Evolutionary conservation across 2,797 vertebrate species (phyloP).

Genomic region (Oryzias dopingdopingensis): DNA sequence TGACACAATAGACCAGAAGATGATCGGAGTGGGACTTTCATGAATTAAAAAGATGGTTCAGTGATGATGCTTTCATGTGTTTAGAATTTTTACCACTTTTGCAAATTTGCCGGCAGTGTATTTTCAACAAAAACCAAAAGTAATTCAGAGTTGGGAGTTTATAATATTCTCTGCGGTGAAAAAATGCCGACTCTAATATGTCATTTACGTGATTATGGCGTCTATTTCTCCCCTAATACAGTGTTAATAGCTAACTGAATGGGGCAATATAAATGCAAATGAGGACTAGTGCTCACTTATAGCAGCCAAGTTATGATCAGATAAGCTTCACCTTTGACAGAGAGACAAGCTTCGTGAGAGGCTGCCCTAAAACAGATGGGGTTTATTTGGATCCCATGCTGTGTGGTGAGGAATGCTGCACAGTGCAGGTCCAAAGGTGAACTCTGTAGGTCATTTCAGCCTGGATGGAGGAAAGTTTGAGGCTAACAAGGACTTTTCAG

Average conservation of each 20-base stretch:
- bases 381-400: constrained; percentile 18
- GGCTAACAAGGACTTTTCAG: constrained; percentile 38
- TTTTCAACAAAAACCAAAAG: constrained; percentile 29
- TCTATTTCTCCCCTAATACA: constrained; percentile 30
- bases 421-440: constrained; percentile 23
- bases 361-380: constrained; percentile 26
- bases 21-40: background rate
- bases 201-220: constrained; percentile 45
- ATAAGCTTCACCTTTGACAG: constrained; percentile 38
- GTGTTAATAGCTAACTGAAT: constrained; percentile 55
- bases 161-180: constrained; percentile 35
- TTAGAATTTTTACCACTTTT: background rate
- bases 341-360: constrained; percentile 23
- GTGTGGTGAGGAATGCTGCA: constrained; percentile 9
- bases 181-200: constrained; percentile 45
- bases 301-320: constrained; percentile 35
- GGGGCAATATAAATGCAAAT: constrained; percentile 66
- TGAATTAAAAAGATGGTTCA: constrained; percentile 2
- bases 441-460: constrained; percentile 32
- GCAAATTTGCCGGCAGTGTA: constrained; percentile 15
- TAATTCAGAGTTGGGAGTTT: constrained; percentile 32
- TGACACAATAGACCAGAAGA: no score
- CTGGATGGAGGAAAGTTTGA: constrained; percentile 24
- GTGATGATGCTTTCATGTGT: background rate
- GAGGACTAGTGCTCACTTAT: constrained; percentile 19